phyloP scores from a whole-genome alignment of 2,888 invertebrate genomes.

The Drosophila anomalata region DNA sequence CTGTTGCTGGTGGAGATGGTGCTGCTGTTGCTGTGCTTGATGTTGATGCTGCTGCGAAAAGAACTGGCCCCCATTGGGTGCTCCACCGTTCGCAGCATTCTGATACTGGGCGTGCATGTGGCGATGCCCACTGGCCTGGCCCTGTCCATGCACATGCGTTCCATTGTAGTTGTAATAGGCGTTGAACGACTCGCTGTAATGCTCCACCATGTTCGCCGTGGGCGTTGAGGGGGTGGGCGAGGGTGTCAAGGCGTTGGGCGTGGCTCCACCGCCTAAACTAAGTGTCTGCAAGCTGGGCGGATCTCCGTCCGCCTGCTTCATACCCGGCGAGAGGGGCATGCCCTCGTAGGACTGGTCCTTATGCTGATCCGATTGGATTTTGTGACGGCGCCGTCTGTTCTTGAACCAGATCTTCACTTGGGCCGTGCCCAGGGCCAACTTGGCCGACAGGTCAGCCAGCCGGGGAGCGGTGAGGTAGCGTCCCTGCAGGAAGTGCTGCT shows the following conservation, averaged over 20 bases:
- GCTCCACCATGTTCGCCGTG: conserved; percentile 59
- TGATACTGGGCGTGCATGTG: conserved; percentile 55
- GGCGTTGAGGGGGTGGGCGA: conserved; percentile 68
- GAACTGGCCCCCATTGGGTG: conserved; percentile 53
- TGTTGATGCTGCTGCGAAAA: conserved; percentile 50
- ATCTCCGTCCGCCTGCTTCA: conserved; percentile 51
- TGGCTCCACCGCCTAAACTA: conserved; percentile 53
- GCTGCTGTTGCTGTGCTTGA: conserved; percentile 45
- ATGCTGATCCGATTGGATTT: conserved; percentile 70
- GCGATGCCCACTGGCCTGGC: conserved; percentile 29
- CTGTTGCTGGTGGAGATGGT: conserved; percentile 46
- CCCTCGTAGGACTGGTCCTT: conserved; percentile 68
- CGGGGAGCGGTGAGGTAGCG: conserved; percentile 72
- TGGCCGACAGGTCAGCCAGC: conserved; percentile 70
- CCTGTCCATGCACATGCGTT: conserved; percentile 31
- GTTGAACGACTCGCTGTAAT: conserved; percentile 62
- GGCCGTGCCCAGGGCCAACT: conserved; percentile 67
- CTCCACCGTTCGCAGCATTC: conserved; percentile 1
- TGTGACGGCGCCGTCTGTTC: conserved; percentile 78
- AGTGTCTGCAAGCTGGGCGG: conserved; percentile 67
- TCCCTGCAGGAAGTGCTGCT: conserved; percentile 74
- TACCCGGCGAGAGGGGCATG: conserved; percentile 67
- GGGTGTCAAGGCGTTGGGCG: conserved; percentile 64
- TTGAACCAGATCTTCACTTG: conserved; percentile 81
- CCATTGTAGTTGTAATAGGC: conserved; percentile 70